Base-by-base conservation (phyloP, 64 coral and sea anemone genomes). In the Montipora efflorescens region DNA sequence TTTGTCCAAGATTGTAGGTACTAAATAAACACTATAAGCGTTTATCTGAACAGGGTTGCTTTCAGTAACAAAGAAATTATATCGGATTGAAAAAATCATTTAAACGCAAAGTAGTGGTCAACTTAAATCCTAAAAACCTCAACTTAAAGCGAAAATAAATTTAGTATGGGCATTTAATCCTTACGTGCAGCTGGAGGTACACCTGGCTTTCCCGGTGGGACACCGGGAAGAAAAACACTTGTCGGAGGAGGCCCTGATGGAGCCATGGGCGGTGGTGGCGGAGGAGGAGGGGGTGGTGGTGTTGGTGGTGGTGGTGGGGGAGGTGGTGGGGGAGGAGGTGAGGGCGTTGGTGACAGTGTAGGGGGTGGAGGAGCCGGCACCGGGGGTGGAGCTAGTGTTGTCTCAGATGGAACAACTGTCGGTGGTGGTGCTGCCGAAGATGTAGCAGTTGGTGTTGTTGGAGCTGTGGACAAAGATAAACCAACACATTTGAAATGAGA, bases 281-380 rank as follows among this genome's bases (percentile, higher is more conserved):
- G 15, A 0, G 67, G 15, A 11, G 84, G 59, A 3, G 92, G 76
- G 20, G 80, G 67, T 23, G 93, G 79, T 8, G 87, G 78, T 36
- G 80, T 23, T 59, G 46, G 44, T 4, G 80, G 52, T 10, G 84
- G 4, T 2, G 50, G 4, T 14, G 68, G 55, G 4, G 44, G 88
- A 1, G 87, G 48, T 19, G 48, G 83, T 2, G 89, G 86, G 5
- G 76, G 90, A 43, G 94, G 68, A 47, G 90, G 76, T 15, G 89
- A 59, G 18, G 89, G 81, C 0, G 75, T 46, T 25, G 90, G 85
- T 52, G 93, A 50, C 3, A 79, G 87, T 10, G 87, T 6, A 5
- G 78, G 61, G 13, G 79, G 16, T 75, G 80, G 78, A 18, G 67
- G 18, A 4, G 55, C 16, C 21, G 50, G 5, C 22, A 8, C 12